phyloP scores from a whole-genome alignment of 2,113 vertebrate species.

The Pituophis catenifer region DNA sequence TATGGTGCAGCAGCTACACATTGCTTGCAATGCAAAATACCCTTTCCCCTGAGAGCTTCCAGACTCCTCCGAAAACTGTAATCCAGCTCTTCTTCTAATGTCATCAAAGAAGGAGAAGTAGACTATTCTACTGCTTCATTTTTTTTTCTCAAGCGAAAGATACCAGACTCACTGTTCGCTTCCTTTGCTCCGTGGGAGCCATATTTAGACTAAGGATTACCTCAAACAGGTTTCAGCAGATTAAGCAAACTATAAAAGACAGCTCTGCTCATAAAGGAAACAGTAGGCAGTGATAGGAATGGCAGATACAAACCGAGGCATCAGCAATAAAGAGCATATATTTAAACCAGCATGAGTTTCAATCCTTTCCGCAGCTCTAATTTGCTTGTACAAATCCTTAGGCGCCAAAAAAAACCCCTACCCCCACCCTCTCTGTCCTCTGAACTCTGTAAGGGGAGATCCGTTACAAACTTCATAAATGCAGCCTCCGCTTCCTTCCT shows the following conservation, averaged over 20 bases:
- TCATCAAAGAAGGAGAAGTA: not conserved
- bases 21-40: not conserved
- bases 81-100: not conserved
- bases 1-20: not conserved
- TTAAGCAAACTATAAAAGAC: constrained; percentile 16
- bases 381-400: constrained; percentile 19
- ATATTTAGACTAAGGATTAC: constrained; percentile 22
- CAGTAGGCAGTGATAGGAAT: constrained; percentile 13
- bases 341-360: constrained; percentile 22
- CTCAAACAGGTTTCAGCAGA: constrained; percentile 21
- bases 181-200: constrained; percentile 5
- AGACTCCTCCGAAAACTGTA: not conserved
- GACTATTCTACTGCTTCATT: not conserved
- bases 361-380: constrained; percentile 5
- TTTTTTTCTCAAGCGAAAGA: not conserved
- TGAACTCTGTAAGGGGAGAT: constrained; percentile 4
- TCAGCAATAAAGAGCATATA: constrained; percentile 12
- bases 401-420: not conserved
- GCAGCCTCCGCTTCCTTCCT: not conserved
- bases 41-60: not conserved
- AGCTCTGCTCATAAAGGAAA: constrained; percentile 23
- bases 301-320: constrained; percentile 6
- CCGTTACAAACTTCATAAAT: not conserved
- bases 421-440: not conserved
- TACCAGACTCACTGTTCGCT: not conserved